phyloP scores from a whole-genome alignment of 2,113 vertebrate genomes.

The Scatophagus argus region DNA sequence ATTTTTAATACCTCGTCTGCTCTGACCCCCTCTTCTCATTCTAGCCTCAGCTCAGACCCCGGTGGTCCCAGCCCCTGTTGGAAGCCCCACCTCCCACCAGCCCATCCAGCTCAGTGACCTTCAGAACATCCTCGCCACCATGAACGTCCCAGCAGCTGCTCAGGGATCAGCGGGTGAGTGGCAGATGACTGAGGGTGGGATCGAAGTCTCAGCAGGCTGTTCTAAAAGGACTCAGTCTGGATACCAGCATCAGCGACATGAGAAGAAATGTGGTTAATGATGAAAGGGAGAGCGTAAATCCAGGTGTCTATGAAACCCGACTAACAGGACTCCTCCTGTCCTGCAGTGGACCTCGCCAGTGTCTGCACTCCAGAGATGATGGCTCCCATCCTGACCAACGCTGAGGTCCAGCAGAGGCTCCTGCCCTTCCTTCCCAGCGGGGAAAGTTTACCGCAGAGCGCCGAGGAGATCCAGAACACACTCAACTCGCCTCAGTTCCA shows the following conservation, averaged over 20 bases:
- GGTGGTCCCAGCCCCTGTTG: slow-evolving; percentile 54
- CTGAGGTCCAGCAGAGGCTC: slow-evolving; percentile 94
- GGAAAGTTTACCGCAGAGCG: slow-evolving; percentile 92
- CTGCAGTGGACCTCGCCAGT: slow-evolving; percentile 92
- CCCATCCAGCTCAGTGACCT: slow-evolving; percentile 98
- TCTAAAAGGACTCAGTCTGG: too few species aligned
- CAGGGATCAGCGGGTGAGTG: slow-evolving; percentile 86
- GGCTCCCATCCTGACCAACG: slow-evolving; percentile 96
- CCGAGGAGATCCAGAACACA: slow-evolving; percentile 96
- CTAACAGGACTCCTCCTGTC: not conserved
- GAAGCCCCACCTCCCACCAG: slow-evolving; percentile 86
- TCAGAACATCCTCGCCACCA: slow-evolving; percentile 97
- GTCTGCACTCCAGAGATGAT: slow-evolving; percentile 97
- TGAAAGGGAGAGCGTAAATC: not conserved
- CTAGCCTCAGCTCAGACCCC: slow-evolving; percentile 76
- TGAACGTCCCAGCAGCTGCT: slow-evolving; percentile 91
- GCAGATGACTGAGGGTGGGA: not conserved
- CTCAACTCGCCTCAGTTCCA: slow-evolving; percentile 98
- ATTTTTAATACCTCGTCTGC: not conserved
- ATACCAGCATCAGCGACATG: not conserved
- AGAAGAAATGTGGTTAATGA: not conserved
- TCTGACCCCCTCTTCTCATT: too few species aligned
- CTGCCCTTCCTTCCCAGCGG: slow-evolving; percentile 95
- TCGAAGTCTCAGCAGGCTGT: not conserved
- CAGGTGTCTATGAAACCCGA: not conserved